Conservation (phyloP, 2,888 invertebrate species). For the Myathropa florea region DNA sequence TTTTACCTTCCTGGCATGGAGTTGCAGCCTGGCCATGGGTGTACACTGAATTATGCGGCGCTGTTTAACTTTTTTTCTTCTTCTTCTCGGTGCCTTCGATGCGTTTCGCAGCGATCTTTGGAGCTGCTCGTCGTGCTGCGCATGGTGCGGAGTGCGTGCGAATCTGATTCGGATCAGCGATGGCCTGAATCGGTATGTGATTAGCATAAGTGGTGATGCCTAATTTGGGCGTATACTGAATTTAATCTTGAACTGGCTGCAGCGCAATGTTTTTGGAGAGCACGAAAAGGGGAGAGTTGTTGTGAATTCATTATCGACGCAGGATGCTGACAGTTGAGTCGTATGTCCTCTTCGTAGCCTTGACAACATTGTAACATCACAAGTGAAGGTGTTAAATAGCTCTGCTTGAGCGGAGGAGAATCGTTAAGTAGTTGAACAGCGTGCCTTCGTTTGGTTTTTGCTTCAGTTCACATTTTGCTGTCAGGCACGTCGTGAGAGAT, state of each 20-base stretch:
- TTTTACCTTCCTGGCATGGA: background rate
- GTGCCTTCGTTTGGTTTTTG: background rate
- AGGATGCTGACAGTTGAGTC: too few species aligned
- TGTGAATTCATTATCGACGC: background rate
- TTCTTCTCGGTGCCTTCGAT: background rate
- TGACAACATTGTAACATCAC: background rate
- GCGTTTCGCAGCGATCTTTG: background rate
- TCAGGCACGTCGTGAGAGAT: too few species aligned
- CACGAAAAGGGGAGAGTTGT: background rate
- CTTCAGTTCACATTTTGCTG: background rate
- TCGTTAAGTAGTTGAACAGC: background rate
- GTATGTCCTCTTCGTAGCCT: background rate
- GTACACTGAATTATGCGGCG: constrained; percentile 58
- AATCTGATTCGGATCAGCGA: constrained; percentile 47
- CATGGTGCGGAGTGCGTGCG: constrained; percentile 32
- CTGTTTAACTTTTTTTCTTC: background rate
- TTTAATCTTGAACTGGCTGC: background rate
- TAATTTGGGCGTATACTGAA: constrained; percentile 34
- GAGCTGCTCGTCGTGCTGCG: background rate
- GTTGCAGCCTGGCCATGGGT: background rate
- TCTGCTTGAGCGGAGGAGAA: background rate
- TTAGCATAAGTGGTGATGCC: constrained; percentile 60
- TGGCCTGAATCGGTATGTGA: constrained; percentile 42
- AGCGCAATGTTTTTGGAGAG: background rate
- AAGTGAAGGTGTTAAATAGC: background rate